Conservation (phyloP, 1,140 invertebrate species). For the Arctopsyche grandis region DNA sequence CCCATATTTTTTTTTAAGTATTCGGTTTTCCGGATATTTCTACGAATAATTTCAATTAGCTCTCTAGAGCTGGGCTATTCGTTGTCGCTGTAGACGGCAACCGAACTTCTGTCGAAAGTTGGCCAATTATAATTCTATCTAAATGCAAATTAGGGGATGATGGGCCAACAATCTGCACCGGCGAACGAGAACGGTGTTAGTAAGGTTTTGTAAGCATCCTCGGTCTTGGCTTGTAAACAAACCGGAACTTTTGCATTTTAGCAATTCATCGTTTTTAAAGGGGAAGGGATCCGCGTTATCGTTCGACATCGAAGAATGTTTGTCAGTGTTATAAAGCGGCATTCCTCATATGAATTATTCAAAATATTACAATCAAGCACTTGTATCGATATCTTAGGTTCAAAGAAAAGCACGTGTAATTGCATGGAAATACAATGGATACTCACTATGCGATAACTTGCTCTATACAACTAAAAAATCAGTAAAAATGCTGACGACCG, state of each 20-base stretch:
- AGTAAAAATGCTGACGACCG: too few species aligned
- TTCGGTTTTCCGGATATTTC: neutral
- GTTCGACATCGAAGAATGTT: neutral
- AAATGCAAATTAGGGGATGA: slow-evolving; percentile 56
- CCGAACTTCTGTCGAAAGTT: slow-evolving; percentile 49
- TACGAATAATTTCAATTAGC: neutral
- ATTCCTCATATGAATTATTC: neutral
- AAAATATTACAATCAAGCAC: too few species aligned
- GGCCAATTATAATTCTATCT: slow-evolving; percentile 55
- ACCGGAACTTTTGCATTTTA: slow-evolving; percentile 30
- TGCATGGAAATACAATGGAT: neutral
- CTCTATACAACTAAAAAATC: too few species aligned
- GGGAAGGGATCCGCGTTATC: neutral
- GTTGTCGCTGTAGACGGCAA: slow-evolving; percentile 35
- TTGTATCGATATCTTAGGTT: too few species aligned
- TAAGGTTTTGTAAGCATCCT: slow-evolving; percentile 16
- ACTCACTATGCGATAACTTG: too few species aligned
- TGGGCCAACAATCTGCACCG: slow-evolving; percentile 42
- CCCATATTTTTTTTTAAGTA: neutral
- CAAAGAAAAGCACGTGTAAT: too few species aligned
- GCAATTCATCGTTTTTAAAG: slow-evolving; percentile 45
- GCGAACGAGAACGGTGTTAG: slow-evolving; percentile 14
- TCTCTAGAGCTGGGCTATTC: neutral
- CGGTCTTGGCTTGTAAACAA: slow-evolving; percentile 27
- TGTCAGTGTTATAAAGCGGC: neutral